Evolutionary conservation across 2,797 vertebrate genomes (phyloP).

Genomic region (Hippoglossus hippoglossus): DNA sequence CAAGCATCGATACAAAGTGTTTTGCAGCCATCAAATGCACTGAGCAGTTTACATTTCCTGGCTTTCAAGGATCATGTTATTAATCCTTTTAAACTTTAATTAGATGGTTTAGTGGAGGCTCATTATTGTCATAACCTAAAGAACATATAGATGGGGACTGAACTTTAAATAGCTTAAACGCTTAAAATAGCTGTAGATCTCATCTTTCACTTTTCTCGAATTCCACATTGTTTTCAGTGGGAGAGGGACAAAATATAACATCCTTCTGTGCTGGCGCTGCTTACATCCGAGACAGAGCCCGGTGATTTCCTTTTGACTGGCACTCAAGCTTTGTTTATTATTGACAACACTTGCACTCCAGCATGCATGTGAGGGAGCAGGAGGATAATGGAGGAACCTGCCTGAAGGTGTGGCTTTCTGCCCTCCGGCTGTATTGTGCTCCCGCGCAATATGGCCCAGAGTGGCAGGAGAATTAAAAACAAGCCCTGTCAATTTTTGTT

Average conservation of each 20-base stretch:
- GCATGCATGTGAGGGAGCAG: slow-evolving; percentile 15
- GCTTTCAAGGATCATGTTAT: slow-evolving; percentile 33
- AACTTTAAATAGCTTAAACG: background rate
- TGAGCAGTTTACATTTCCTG: slow-evolving; percentile 32
- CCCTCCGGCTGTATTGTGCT: slow-evolving; percentile 62
- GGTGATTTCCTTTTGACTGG: slow-evolving; percentile 16
- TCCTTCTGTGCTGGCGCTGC: background rate
- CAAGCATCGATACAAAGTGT: slow-evolving; percentile 41
- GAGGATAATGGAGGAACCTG: slow-evolving; percentile 60
- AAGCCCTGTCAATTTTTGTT: slow-evolving; percentile 79
- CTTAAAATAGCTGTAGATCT: no score
- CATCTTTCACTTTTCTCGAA: slow-evolving; percentile 3
- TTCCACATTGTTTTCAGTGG: background rate
- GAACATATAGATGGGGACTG: slow-evolving; percentile 8
- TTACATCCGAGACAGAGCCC: background rate
- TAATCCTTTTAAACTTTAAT: slow-evolving; percentile 35
- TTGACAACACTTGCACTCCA: slow-evolving; percentile 45
- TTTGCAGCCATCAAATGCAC: slow-evolving; percentile 57
- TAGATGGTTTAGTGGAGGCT: slow-evolving; percentile 19
- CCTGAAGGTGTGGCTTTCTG: slow-evolving; percentile 63
- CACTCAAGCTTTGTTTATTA: slow-evolving; percentile 44
- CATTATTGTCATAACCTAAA: background rate
- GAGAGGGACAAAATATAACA: slow-evolving; percentile 1
- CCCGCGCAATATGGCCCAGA: slow-evolving; percentile 53
- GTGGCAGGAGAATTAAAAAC: slow-evolving; percentile 74